A percentile compares a stretch with the other conserved stretches of the same genome.
Conservation (phyloP, 2,888 invertebrate species). For the Habroteleia sp. region DNA sequence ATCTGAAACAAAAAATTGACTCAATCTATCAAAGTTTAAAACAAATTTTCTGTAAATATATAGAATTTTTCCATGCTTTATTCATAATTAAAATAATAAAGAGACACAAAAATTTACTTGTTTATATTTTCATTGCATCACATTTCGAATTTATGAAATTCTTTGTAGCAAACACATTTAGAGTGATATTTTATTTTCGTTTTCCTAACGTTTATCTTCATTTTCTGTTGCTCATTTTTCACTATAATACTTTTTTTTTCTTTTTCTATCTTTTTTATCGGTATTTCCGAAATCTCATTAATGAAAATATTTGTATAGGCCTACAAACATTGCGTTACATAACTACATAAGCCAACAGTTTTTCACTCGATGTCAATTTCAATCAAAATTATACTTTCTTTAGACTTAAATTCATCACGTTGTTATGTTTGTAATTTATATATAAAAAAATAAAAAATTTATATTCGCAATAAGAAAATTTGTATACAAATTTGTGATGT, state of each 20-base stretch:
- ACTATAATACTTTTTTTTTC: constrained; percentile 43
- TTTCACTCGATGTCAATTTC: constrained; percentile 20
- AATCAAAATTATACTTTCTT: constrained; percentile 26
- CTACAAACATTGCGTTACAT: constrained; percentile 16
- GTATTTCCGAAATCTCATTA: constrained; percentile 21
- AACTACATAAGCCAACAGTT: constrained; percentile 29
- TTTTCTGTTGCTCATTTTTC: constrained; percentile 38
- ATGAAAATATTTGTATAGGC: constrained; percentile 36
- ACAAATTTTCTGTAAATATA: too few species aligned
- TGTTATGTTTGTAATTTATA: too few species aligned
- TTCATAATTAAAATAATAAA: too few species aligned
- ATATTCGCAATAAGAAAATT: too few species aligned
- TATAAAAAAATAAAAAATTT: too few species aligned
- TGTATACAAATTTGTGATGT: too few species aligned
- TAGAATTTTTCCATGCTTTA: too few species aligned
- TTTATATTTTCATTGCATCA: constrained; percentile 16
- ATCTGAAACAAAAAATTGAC: too few species aligned
- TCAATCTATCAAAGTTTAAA: too few species aligned
- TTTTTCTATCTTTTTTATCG: constrained; percentile 39
- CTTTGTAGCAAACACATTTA: constrained; percentile 25
- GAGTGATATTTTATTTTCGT: constrained; percentile 48
- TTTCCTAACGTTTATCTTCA: constrained; percentile 10
- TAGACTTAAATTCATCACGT: not conserved
- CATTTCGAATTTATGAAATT: constrained; percentile 39
- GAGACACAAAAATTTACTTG: not conserved